Conservation (phyloP, 2,888 invertebrate species). For the Tinea trinotella region DNA sequence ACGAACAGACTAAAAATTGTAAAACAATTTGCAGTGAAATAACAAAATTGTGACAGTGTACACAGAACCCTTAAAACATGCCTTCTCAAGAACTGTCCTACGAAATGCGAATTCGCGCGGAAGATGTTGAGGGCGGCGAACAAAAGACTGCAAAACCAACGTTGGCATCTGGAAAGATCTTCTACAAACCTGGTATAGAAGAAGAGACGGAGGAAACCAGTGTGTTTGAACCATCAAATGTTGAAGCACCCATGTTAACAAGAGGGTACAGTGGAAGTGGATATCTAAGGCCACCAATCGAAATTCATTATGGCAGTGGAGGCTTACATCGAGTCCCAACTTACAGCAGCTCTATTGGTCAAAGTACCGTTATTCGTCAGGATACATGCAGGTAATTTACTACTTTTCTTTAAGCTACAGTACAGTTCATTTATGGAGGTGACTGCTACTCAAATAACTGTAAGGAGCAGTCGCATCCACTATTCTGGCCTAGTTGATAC, state of each 20-base stretch:
- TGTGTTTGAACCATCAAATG: conserved; percentile 54
- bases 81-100: too few relatives aligned
- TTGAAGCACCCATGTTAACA: conserved; percentile 56
- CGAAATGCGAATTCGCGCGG: conserved; percentile 51
- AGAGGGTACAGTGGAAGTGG: conserved; percentile 39
- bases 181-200: conserved; percentile 60
- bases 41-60: conserved; percentile 37
- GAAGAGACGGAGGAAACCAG: conserved; percentile 66
- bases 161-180: conserved; percentile 56
- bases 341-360: conserved; percentile 73
- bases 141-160: conserved; percentile 32
- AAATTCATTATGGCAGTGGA: conserved; percentile 44
- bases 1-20: not conserved
- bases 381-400: conserved; percentile 70
- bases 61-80: too few relatives aligned
- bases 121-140: conserved; percentile 36
- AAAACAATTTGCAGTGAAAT: conserved; percentile 23
- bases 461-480: too few relatives aligned
- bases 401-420: too few relatives aligned
- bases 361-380: conserved; percentile 66
- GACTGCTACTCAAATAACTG: too few relatives aligned
- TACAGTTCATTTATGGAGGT: too few relatives aligned
- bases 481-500: too few relatives aligned
- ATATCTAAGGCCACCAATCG: conserved; percentile 41
- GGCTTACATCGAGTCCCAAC: conserved; percentile 73